These are phyloP conservation scores for Palythoa heliodiscus DNA, from an alignment of 92 coral and sea anemone genomes.

Conservation along the genomic window DNA sequence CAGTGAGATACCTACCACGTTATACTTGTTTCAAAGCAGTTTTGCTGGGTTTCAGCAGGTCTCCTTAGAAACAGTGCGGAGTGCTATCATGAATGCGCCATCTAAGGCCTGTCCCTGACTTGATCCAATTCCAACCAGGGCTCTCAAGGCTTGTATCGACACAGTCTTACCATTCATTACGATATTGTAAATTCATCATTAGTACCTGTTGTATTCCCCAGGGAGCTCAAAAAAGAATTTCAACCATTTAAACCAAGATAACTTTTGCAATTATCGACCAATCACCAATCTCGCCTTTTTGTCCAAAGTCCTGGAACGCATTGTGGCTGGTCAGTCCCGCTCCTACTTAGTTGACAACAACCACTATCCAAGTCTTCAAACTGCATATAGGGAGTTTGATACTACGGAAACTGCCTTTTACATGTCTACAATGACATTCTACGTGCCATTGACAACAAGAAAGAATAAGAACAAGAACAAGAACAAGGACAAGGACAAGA, in stretches of 20 bases:
- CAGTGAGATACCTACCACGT: background rate
- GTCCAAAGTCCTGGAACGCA: background rate
- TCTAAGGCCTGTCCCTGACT: constrained; percentile 33
- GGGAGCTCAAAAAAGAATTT: background rate
- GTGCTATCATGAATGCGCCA: constrained; percentile 13
- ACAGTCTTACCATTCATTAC: constrained; percentile 8
- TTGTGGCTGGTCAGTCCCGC: background rate
- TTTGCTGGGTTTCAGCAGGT: constrained; percentile 16
- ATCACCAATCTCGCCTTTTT: too few relatives aligned
- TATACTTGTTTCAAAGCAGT: background rate
- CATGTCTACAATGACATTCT: background rate
- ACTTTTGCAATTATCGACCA: too few relatives aligned
- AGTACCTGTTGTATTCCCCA: background rate
- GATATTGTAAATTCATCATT: constrained; percentile 1
- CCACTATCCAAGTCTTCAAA: background rate
- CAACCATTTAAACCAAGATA: too few relatives aligned
- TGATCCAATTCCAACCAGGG: constrained; percentile 37
- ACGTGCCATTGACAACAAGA: background rate
- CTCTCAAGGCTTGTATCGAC: constrained; percentile 12
- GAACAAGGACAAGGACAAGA: too few relatives aligned
- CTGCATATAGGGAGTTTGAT: background rate
- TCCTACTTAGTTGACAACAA: background rate
- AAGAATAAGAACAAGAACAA: too few relatives aligned
- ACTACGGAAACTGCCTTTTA: background rate
- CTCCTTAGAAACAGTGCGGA: constrained; percentile 26